Conservation (phyloP, 1,140 invertebrate genomes). For the Mylabris phalerata region DNA sequence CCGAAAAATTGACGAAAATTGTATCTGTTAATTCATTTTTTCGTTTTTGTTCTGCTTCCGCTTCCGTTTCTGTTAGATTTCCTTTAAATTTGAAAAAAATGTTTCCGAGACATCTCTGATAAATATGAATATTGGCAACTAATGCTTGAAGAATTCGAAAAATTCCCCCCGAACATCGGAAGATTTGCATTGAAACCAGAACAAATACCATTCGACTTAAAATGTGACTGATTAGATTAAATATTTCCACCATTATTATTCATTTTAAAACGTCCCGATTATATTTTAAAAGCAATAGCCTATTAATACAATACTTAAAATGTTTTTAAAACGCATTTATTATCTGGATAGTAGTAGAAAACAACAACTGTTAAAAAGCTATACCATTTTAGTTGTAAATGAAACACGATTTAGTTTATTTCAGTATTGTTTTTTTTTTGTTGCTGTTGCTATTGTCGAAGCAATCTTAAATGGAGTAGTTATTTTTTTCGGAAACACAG, state of each 20-base stretch:
- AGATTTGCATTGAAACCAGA: constrained; percentile 19
- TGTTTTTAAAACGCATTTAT: constrained; percentile 26
- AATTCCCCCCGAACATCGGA: too few relatives aligned
- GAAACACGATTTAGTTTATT: background rate
- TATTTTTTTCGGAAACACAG: background rate
- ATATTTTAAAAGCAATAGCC: constrained; percentile 36
- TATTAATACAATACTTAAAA: constrained; percentile 37
- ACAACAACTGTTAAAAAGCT: background rate
- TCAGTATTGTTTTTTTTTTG: background rate
- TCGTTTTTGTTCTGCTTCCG: too few relatives aligned
- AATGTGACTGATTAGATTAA: constrained; percentile 34
- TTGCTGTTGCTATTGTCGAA: background rate
- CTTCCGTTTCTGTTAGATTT: too few relatives aligned
- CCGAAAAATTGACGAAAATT: too few relatives aligned
- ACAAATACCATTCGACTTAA: background rate
- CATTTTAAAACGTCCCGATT: constrained; percentile 22
- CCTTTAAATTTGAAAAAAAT: too few relatives aligned
- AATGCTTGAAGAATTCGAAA: too few relatives aligned
- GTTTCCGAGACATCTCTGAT: too few relatives aligned
- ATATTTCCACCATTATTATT: constrained; percentile 22
- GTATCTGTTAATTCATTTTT: too few relatives aligned
- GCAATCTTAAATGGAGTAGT: constrained; percentile 1
- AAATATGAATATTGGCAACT: too few relatives aligned
- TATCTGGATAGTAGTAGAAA: constrained; percentile 2
- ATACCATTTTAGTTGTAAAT: background rate